A percentile compares a stretch with the other conserved stretches of the same genome.
Evolutionary conservation across 2,888 invertebrate species (phyloP).

Genomic region (Saturnia japonica): DNA sequence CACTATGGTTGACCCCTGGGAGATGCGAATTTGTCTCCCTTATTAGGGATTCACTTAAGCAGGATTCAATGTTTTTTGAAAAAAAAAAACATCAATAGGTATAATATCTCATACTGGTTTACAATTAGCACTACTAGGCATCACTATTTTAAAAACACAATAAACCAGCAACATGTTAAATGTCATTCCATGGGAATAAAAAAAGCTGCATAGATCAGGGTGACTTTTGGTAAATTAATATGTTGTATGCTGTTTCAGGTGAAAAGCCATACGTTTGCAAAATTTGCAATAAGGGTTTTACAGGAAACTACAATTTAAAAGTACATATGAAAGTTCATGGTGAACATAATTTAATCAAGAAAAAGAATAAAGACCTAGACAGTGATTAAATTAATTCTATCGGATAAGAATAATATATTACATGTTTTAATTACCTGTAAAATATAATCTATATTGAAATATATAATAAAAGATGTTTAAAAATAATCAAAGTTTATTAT

Average conservation of each 20-base stretch:
- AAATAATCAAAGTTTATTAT: slow-evolving; percentile 50
- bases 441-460: neutral
- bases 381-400: slow-evolving; percentile 15
- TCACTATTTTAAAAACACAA: too few species aligned
- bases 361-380: slow-evolving; percentile 33
- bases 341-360: slow-evolving; percentile 54
- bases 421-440: neutral
- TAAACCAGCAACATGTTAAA: too few species aligned
- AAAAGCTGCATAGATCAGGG: too few species aligned
- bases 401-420: slow-evolving; percentile 10
- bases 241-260: slow-evolving; percentile 36
- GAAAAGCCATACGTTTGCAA: slow-evolving; percentile 69
- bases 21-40: too few species aligned
- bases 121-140: too few species aligned
- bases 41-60: too few species aligned
- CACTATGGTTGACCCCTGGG: too few species aligned
- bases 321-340: slow-evolving; percentile 75
- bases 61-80: too few species aligned
- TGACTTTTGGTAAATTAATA: neutral
- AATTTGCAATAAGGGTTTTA: slow-evolving; percentile 66
- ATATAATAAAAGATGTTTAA: slow-evolving; percentile 33
- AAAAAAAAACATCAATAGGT: too few species aligned
- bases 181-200: too few species aligned
- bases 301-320: slow-evolving; percentile 63
- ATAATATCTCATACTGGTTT: too few species aligned